phyloP scores from a whole-genome alignment of 2,888 invertebrate species.

The Drosophila borealis region DNA sequence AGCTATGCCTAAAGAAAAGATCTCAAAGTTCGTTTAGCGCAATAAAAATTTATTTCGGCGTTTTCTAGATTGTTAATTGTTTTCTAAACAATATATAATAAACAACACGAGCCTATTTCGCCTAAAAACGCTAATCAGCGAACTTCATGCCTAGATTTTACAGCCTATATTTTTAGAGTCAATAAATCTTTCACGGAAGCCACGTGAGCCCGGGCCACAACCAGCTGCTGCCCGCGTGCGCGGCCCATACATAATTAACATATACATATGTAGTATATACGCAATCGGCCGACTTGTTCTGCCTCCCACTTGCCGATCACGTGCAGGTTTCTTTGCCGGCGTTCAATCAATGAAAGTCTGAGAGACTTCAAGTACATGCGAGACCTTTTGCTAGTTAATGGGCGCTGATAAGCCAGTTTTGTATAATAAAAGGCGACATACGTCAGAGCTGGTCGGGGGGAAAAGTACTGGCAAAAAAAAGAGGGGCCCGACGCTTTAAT shows the following conservation, averaged over 20 bases:
- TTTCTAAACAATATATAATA: not conserved
- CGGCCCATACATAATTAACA: constrained; percentile 9
- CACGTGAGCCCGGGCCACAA: constrained; percentile 6
- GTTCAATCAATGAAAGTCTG: constrained; percentile 4
- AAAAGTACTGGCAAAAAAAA: constrained; percentile 16
- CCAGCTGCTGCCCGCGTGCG: constrained; percentile 61
- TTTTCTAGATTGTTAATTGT: not conserved
- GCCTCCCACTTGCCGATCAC: constrained; percentile 35
- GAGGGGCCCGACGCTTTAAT: constrained; percentile 37
- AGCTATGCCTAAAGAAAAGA: not conserved
- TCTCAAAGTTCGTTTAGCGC: not conserved
- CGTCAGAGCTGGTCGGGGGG: constrained; percentile 10
- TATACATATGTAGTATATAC: constrained; percentile 2
- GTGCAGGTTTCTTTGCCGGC: constrained; percentile 10
- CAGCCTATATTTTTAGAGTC: not conserved
- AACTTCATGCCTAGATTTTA: not conserved
- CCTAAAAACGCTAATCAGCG: constrained; percentile 30
- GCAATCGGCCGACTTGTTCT: constrained; percentile 23
- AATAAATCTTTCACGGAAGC: constrained; percentile 25
- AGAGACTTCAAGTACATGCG: not conserved
- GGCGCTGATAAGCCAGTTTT: constrained; percentile 33
- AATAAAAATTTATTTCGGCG: not conserved
- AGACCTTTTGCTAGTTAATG: not conserved
- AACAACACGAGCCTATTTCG: not conserved
- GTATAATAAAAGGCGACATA: constrained; percentile 8